Evolutionary conservation across 2,797 vertebrate species (phyloP), one percentile per base, ranked within the genome.

Genomic region (Leptodactylus fallax): DNA sequence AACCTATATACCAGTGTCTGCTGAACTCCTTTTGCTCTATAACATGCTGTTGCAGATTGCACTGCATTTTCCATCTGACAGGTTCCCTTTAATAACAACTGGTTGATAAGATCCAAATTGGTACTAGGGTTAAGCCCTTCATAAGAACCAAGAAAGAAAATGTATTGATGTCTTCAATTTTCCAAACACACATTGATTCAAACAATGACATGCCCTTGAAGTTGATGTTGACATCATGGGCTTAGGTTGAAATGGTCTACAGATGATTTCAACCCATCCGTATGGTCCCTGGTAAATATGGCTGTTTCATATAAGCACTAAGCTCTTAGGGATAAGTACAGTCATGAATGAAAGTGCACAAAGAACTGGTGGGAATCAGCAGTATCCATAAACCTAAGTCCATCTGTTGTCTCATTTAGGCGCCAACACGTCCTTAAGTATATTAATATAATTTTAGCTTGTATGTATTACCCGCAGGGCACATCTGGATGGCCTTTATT

Each of bases 391-490:
- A 69, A 69, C 65, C 25, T 14, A 27, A 36, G 65, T 36, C 65
- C 65, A 69, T 69, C 65, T 69, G 65, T 36, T 69, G 65, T 6
- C 65, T 69, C 14, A 36, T 27, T 69, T 36, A 76, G 49, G 17
- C 19, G 5, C 47, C 47, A 17, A 51, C 45, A 51, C 72, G 51
- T 76, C 19, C 17, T 10, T 76, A 76, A 76, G 10, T 76, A 49
- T 76, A 76, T 76, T 76, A 76, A 76, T 76, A 72, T 72, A 72
- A 72, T 76, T 76, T 76, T 76, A n/a, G 72, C 19, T 51, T 76
- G 49, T 21, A 49, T 76, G 72, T 49, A 25, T 72, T 49, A 13
- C 72, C 72, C 72, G 6, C 17, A 49, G 10, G 72, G 72, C 45
- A 76, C 72, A 76, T 76, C 72, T 76, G 72, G 72, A 76, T 45